These are phyloP conservation scores for Rhombomys opimus DNA, from an alignment of 2,113 vertebrate species.

Conservation along the genomic window DNA sequence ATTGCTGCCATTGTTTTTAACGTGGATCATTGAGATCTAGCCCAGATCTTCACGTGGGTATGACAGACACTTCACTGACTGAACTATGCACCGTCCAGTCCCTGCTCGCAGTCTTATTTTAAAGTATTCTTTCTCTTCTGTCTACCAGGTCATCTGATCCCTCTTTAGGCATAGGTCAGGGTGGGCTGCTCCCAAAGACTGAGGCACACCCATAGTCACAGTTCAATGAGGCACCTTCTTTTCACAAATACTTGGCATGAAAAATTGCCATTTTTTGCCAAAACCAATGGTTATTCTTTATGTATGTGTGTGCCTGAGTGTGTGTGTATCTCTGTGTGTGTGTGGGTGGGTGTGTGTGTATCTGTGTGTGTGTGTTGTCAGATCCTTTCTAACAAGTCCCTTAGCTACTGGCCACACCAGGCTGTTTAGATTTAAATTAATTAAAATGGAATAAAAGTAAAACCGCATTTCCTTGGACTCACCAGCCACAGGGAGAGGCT, in stretches of 20 bases:
- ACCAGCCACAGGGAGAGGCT: background rate
- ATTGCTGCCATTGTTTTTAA: background rate
- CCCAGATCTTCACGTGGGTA: background rate
- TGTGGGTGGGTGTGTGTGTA: background rate
- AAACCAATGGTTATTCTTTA: background rate
- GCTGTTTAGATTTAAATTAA: background rate
- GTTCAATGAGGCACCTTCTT: fast-evolving
- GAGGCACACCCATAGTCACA: background rate
- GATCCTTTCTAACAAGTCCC: background rate
- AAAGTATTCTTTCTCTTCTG: background rate
- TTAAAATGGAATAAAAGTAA: background rate
- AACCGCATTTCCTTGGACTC: background rate
- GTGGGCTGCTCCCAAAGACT: background rate
- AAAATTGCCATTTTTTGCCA: too few relatives aligned
- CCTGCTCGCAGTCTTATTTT: background rate
- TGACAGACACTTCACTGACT: background rate
- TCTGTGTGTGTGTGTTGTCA: background rate
- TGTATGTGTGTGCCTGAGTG: background rate
- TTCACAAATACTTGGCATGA: background rate
- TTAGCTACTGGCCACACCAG: background rate
- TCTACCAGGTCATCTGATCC: too few relatives aligned
- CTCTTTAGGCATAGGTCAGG: background rate
- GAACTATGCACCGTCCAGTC: too few relatives aligned
- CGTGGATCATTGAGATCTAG: too few relatives aligned
- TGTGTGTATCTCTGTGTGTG: background rate